These are phyloP conservation scores for Plagodis dolabraria DNA, from an alignment of 2,888 invertebrate genomes.

Conservation along the genomic window DNA sequence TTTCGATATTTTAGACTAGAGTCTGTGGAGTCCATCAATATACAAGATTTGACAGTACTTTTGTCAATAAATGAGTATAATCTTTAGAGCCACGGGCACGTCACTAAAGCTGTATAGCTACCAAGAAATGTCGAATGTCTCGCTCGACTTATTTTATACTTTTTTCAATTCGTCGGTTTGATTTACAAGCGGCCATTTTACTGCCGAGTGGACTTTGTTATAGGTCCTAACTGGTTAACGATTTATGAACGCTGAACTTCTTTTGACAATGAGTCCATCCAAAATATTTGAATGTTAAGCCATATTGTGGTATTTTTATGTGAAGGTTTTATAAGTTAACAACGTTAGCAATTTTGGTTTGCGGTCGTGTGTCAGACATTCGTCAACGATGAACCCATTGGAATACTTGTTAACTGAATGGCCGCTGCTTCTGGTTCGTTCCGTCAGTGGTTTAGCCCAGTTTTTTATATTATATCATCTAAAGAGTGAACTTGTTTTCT, in stretches of 20 bases:
- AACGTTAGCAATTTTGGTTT: conserved; percentile 56
- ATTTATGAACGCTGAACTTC: conserved; percentile 72
- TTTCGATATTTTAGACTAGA: conserved; percentile 2
- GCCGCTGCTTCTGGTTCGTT: too few species aligned
- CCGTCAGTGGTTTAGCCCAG: too few species aligned
- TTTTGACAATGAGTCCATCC: conserved; percentile 69
- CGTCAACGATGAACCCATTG: conserved; percentile 27
- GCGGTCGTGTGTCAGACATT: conserved; percentile 43
- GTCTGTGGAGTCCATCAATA: background rate
- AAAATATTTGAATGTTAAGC: conserved; percentile 75
- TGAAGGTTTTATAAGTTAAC: conserved; percentile 37
- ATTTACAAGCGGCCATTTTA: conserved; percentile 81
- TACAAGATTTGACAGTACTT: conserved; percentile 2
- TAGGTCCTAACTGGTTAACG: conserved; percentile 74
- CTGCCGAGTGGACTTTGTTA: conserved; percentile 80
- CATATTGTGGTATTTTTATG: conserved; percentile 63
- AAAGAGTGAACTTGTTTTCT: too few species aligned
- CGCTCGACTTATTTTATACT: conserved; percentile 66
- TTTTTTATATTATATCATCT: too few species aligned
- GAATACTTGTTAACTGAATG: conserved; percentile 2
- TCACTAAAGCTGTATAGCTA: conserved; percentile 59
- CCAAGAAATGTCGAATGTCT: conserved; percentile 62
- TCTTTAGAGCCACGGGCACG: conserved; percentile 33
- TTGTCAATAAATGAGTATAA: background rate
- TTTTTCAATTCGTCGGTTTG: conserved; percentile 79